Conservation (phyloP, 2,888 invertebrate genomes). For the Plagodis pulveraria region DNA sequence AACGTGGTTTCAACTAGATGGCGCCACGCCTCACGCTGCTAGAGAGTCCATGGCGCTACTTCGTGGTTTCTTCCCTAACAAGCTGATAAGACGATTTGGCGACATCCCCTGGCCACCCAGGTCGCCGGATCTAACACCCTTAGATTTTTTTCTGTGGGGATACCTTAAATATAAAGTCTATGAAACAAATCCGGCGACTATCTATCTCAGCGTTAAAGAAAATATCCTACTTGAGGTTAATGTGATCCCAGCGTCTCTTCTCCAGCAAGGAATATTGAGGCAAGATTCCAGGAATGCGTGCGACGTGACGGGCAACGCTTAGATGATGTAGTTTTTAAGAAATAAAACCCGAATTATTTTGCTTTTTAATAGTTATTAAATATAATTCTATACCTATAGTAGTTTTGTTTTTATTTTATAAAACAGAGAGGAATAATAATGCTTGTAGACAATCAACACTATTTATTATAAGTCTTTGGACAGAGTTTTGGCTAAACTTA, state of each 20-base stretch:
- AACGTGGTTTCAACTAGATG: neutral
- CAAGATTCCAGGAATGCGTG: constrained; percentile 11
- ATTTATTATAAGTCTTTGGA: too few species aligned
- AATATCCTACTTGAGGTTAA: too few species aligned
- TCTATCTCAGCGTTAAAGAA: constrained; percentile 12
- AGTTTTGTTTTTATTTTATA: too few species aligned
- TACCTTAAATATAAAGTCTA: constrained; percentile 16
- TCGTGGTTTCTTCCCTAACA: constrained; percentile 16
- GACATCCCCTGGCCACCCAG: neutral
- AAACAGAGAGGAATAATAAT: too few species aligned
- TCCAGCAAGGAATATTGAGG: constrained; percentile 7
- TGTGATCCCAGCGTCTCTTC: too few species aligned
- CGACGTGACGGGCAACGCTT: constrained; percentile 17
- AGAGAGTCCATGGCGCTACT: constrained; percentile 2
- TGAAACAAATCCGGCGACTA: constrained; percentile 8
- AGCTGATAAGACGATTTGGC: neutral
- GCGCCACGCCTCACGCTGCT: too few species aligned
- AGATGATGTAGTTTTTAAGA: constrained; percentile 13
- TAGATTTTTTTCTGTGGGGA: constrained; percentile 36
- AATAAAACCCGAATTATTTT: too few species aligned
- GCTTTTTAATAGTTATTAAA: too few species aligned
- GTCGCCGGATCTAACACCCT: constrained; percentile 8
- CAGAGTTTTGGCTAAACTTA: too few species aligned
- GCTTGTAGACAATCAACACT: too few species aligned
- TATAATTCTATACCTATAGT: too few species aligned